Conservation (phyloP, 2,113 vertebrate species). For the Ictalurus punctatus region DNA sequence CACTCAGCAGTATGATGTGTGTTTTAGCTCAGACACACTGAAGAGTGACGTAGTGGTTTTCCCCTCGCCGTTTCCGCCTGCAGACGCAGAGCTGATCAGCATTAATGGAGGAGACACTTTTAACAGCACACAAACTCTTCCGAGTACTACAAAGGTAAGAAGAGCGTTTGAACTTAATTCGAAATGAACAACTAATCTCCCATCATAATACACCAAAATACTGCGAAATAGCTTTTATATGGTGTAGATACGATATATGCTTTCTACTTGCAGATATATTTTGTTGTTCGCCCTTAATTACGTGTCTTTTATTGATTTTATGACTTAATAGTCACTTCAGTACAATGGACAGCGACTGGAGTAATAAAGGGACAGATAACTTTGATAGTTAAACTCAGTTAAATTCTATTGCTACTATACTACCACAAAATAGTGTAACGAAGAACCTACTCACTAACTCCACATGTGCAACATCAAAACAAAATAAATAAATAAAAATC, state of each 20-base stretch:
- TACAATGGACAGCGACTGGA: neutral
- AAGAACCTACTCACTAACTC: no score
- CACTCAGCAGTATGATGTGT: constrained; percentile 67
- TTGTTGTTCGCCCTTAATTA: neutral
- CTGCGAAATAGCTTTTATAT: neutral
- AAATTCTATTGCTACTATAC: neutral
- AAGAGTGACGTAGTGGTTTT: constrained; percentile 49
- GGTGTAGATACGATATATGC: neutral
- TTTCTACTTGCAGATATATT: neutral
- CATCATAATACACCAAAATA: neutral
- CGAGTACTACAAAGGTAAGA: constrained; percentile 35
- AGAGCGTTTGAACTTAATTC: neutral
- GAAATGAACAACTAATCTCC: neutral
- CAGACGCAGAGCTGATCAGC: constrained; percentile 47
- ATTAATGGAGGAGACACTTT: constrained; percentile 50
- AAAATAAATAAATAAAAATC: neutral
- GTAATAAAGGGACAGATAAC: neutral
- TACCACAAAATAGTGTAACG: neutral
- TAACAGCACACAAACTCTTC: constrained; percentile 56
- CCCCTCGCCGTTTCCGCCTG: constrained; percentile 30
- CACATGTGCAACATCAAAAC: neutral
- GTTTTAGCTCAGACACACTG: constrained; percentile 64
- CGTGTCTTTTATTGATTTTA: neutral
- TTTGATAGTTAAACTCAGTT: neutral
- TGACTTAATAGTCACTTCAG: neutral